Evolutionary conservation across 2,888 invertebrate genomes (phyloP), one percentile per base, ranked within the genome.

Genomic region (Laothoe populi): DNA sequence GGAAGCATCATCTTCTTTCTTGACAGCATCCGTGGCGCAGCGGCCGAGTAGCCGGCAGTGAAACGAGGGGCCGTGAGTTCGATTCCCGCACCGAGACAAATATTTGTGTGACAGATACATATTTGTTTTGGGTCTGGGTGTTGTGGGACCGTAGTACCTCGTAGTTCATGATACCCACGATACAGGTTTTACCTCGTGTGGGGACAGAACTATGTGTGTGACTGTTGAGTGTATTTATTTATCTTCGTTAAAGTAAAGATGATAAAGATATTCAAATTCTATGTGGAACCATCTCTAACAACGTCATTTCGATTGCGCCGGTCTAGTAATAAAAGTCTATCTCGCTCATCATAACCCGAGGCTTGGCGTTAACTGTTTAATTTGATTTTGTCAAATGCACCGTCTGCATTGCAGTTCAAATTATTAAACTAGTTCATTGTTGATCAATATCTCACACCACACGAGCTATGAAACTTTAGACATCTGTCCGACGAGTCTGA

Each of bases 341-440:
- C 78, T 79, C 81, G 67, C 75, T 82, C 76, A 76, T 83, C 19
- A 44, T 78, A 84, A 66, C 2, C 48, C 31, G 4, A 16, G 10
- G 19, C 11, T 31, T 11, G 67, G 71, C 64, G 66, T 63, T 66
- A 73, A 75, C 75, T 75, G 78, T 76, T 78, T 81, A 84, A 83
- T 84, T 81, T 74, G 70, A 86, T 85, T 87, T 79, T 78, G 76
- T 82, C 78, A 77, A 35, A 78, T 78, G 77, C 82, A 79, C 69
- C 66, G 65, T n/a, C 64, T 63, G 46, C 40, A 58, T 49, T 68
- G 66, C 69, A 66, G 60, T 46, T 44, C 45, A 46, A 53, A 53
- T 59, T 46, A 61, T 57, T 59, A 42, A 42, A 46, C 21, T 58
- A 49, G 40, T 48, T 23, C 53, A 46, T 49, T 62, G 42, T 57